phyloP scores from a whole-genome alignment of 2,888 invertebrate species.

The Leucania comma region DNA sequence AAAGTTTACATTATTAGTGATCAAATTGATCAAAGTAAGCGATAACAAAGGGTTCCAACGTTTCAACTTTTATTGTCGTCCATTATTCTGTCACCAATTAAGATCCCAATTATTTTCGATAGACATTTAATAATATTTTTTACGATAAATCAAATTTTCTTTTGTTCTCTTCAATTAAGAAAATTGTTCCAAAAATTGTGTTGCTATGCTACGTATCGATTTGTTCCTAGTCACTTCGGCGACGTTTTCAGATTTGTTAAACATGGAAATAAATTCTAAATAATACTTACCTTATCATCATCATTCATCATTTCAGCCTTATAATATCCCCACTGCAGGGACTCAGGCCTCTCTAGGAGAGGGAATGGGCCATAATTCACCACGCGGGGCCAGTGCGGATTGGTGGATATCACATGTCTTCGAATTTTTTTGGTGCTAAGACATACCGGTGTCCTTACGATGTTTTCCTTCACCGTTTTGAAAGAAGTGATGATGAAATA shows the following conservation, averaged over 20 bases:
- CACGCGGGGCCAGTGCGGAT: too few relatives aligned
- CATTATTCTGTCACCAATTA: constrained; percentile 41
- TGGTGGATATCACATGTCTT: too few relatives aligned
- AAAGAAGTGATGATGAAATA: too few relatives aligned
- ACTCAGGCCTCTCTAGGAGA: too few relatives aligned
- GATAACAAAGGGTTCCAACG: constrained; percentile 25
- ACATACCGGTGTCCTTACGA: too few relatives aligned
- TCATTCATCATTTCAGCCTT: too few relatives aligned
- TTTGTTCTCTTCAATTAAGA: constrained; percentile 9
- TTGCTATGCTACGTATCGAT: neutral
- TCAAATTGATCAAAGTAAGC: constrained; percentile 30
- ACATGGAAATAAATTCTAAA: too few relatives aligned
- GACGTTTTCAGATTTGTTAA: neutral
- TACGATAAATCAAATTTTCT: constrained; percentile 3
- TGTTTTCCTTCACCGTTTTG: too few relatives aligned
- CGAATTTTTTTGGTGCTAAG: too few relatives aligned
- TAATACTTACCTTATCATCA: too few relatives aligned
- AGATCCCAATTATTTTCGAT: constrained; percentile 31
- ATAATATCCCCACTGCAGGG: too few relatives aligned
- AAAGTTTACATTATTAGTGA: constrained; percentile 25
- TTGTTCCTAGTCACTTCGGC: neutral
- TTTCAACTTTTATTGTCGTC: constrained; percentile 14
- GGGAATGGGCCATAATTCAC: too few relatives aligned
- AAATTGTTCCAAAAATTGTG: neutral
- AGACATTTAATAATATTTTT: constrained; percentile 15